Conservation (phyloP, 2,113 vertebrate species). For the Sapajus apella region DNA sequence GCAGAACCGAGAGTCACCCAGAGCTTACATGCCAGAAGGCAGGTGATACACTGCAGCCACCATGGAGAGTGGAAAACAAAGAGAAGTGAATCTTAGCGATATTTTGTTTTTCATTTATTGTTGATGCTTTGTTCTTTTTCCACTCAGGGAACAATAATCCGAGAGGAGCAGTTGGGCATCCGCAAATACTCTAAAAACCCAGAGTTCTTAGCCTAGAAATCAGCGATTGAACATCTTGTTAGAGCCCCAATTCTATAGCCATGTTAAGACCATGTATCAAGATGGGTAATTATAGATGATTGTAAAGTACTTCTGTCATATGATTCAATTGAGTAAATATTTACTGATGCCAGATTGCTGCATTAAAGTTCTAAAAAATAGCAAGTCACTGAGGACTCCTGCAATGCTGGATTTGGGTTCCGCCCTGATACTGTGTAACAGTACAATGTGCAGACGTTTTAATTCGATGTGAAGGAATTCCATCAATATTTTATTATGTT, state of each 20-base stretch:
- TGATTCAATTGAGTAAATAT: slow-evolving; percentile 45
- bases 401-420: not conserved
- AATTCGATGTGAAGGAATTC: slow-evolving; percentile 42
- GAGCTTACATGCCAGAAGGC: slow-evolving; percentile 40
- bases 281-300: not conserved
- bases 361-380: not conserved
- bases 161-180: not conserved
- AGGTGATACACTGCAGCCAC: not conserved
- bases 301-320: slow-evolving; percentile 25
- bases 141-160: not conserved
- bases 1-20: slow-evolving; percentile 44
- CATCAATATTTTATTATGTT: slow-evolving; percentile 59
- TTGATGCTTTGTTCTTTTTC: not conserved
- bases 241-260: not conserved
- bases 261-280: not conserved
- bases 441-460: not conserved
- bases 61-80: not conserved
- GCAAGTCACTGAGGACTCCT: not conserved
- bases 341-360: slow-evolving; percentile 49
- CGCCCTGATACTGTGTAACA: not conserved
- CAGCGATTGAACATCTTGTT: not conserved
- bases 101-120: not conserved
- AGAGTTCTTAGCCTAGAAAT: not conserved
- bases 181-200: not conserved
- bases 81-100: not conserved